Evolutionary conservation across 2,888 invertebrate species (phyloP), one percentile per base, ranked within the genome.

Genomic region (Colletes collaris): DNA sequence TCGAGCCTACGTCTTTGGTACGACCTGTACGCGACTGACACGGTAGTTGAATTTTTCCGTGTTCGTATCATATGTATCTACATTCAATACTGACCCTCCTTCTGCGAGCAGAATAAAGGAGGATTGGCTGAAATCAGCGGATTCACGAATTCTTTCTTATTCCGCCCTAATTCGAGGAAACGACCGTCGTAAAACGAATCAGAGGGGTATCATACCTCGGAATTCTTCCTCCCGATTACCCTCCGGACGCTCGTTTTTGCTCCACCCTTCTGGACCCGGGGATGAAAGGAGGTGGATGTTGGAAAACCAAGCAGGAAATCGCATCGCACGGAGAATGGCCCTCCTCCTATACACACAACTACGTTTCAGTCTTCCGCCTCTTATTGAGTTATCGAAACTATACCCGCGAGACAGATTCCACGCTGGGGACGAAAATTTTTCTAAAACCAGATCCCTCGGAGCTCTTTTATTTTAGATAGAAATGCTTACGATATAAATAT

Each of bases 121-220:
- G 62, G 69, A 63, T 66, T 65, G 70, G 63, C 66, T 74, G 73
- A 70, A 73, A 82, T 81, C 72, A 78, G 71, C 62, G 72, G 59
- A 82, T 76, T 81, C 74, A 76, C 78, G 71, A 83, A 86, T 86
- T 83, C 86, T 83, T 88, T 85, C 86, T 89, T 89, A 89, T 89
- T 87, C 79, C 84, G 76, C 82, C 86, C 89, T 90, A 90, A 90
- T 90, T 89, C 89, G 86, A 75, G 85, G 82, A 81, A 90, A 91
- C 85, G 86, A 87, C 87, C 83, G 87, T 85, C 85, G 81, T 91
- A 90, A 90, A 91, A 90, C 87, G 90, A 90, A 90, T 90, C 90
- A 90, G 89, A 90, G 88, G 86, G 87, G 88, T 89, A 90, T 90
- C 88, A 90, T 90, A 86, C 86, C 84, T 81, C 79, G 86, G 78